phyloP scores from a whole-genome alignment of 2,113 vertebrate species.

The Microcebus jonahi region DNA sequence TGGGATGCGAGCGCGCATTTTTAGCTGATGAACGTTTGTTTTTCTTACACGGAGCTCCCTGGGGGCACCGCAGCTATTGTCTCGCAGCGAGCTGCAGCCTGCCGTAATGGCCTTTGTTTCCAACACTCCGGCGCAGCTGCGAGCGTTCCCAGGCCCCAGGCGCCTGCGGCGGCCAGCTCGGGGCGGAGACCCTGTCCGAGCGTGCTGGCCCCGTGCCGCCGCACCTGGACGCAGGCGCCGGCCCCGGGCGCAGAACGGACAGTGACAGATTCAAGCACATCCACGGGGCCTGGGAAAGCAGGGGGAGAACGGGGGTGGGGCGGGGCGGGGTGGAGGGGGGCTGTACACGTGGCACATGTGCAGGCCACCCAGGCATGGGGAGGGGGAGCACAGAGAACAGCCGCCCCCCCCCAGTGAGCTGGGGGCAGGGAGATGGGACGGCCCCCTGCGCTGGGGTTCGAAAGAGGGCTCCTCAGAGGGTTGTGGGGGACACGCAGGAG shows the following conservation, averaged over 20 bases:
- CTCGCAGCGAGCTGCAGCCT: background rate
- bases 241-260: background rate
- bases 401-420: background rate
- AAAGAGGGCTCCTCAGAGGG: background rate
- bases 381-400: accelerated
- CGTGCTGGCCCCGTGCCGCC: background rate
- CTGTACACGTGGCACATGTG: too few relatives aligned
- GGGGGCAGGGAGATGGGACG: accelerated
- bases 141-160: background rate
- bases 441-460: accelerated
- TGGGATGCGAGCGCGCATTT: background rate
- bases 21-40: slow-evolving; percentile 1
- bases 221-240: background rate
- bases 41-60: background rate
- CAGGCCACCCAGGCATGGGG: background rate
- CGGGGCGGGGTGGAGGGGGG: background rate
- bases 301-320: background rate
- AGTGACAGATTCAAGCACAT: background rate
- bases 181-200: accelerated
- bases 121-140: background rate
- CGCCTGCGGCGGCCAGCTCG: background rate
- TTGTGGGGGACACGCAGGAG: background rate
- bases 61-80: background rate
- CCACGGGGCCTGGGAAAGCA: background rate
- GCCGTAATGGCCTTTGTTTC: background rate